Base-by-base conservation (phyloP, 2,113 vertebrate genomes). In the Sterrhoptilus dennistouni region DNA sequence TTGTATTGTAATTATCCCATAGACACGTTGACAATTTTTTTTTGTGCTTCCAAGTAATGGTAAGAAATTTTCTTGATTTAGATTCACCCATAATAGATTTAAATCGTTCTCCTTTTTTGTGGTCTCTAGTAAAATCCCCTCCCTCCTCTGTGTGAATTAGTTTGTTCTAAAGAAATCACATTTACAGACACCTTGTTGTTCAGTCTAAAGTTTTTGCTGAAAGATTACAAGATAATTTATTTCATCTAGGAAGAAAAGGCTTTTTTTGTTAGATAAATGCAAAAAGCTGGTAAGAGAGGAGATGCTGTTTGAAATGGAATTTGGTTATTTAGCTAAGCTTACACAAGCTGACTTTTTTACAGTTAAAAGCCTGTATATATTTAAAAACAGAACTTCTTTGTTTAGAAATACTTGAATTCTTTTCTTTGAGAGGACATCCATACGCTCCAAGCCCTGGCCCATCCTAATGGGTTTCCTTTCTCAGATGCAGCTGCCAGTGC, bases 401-500 rank as follows among this genome's bases (percentile, higher is more conserved):
- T 88, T 76, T 65, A 74, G 71, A 92, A 93, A 57, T 42, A 72
- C 9, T 79, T 69, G 53, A 87, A 36, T 69, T 40, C 45, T 79
- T 27, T 50, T 63, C 68, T 49, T 44, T 23, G 53, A 89, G 79
- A 71, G 59, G 60, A 75, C 38, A 42, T 52, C 56, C 49, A 10
- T 16, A 29, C 6, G 1, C 66, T 61, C 59, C 63, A 38, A 60
- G 42, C 71, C 71, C 42, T 18, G 53, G 70, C 78, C 84, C 61
- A 28, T 85, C 69, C 27, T 45, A 29, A 21, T 2, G 42, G 65
- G 3, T 91, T 96, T 89, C n/a, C 28, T 82, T 82, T 83, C 91
- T 95, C 61, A 65, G 65, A 87, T 82, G 77, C 95, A 96, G 94
- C 93, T 95, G 95, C 84, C 89, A 94, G 74, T 68, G 70, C 84